Evolutionary conservation across 2,888 invertebrate species (phyloP).

Genomic region (Eulithis prunata): DNA sequence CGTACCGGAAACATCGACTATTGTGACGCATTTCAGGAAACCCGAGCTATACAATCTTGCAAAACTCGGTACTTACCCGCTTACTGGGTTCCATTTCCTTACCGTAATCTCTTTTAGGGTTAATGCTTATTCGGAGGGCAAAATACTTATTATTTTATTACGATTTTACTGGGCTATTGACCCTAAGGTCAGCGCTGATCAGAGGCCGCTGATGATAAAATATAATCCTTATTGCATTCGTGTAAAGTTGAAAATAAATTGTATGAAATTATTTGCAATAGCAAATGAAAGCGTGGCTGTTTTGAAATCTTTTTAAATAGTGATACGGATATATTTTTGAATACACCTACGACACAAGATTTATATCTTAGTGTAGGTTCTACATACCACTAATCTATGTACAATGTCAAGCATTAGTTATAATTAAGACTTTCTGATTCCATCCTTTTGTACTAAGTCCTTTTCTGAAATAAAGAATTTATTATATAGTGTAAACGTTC

Average conservation of each 20-base stretch:
- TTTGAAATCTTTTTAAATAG: background rate
- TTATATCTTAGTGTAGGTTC: too few species aligned
- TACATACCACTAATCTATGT: too few species aligned
- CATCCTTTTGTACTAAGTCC: too few species aligned
- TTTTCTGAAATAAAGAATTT: too few species aligned
- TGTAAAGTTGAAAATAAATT: background rate
- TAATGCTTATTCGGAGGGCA: constrained; percentile 48
- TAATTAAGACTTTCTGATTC: too few species aligned
- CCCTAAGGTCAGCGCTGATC: constrained; percentile 4
- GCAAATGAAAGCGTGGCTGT: background rate
- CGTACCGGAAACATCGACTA: constrained; percentile 1
- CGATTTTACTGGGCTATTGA: constrained; percentile 45
- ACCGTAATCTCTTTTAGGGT: constrained; percentile 55
- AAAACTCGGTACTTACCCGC: constrained; percentile 46
- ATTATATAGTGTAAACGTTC: too few species aligned
- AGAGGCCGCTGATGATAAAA: background rate
- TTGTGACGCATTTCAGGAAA: constrained; percentile 1
- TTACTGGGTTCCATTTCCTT: constrained; percentile 50
- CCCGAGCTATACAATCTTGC: constrained; percentile 38
- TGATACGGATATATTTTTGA: too few species aligned
- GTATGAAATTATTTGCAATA: background rate
- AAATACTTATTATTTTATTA: constrained; percentile 47
- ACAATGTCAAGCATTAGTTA: too few species aligned
- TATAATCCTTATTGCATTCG: background rate
- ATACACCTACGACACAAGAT: too few species aligned